Conservation (phyloP, 1,140 invertebrate species). For the Drosophila burlai region DNA sequence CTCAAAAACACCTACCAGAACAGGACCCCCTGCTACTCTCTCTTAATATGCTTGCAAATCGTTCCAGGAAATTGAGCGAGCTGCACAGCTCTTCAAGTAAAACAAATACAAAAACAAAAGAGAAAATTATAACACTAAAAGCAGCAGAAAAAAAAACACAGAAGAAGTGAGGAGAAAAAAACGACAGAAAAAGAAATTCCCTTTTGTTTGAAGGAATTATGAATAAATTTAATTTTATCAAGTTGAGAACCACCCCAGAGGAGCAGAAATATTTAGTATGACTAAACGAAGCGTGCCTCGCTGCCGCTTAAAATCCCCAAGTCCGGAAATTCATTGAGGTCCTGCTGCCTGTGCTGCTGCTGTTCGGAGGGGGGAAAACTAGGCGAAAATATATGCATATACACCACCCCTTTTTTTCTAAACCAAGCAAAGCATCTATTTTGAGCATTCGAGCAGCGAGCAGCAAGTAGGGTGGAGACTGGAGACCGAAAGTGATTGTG, state of each 20-base stretch:
- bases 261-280: constrained; percentile 39
- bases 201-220: constrained; percentile 49
- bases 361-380: neutral
- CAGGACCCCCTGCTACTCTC: neutral
- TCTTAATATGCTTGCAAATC: constrained; percentile 67
- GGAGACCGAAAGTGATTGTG: constrained; percentile 8
- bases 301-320: constrained; percentile 9
- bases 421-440: constrained; percentile 48
- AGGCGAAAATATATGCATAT: neutral
- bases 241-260: constrained; percentile 1
- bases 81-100: constrained; percentile 69
- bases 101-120: constrained; percentile 24
- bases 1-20: neutral
- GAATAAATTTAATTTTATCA: constrained; percentile 63
- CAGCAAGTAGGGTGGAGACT: constrained; percentile 1
- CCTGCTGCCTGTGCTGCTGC: constrained; percentile 5
- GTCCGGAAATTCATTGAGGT: constrained; percentile 50
- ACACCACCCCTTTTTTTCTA: constrained; percentile 6
- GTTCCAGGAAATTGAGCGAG: constrained; percentile 76
- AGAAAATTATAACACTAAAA: constrained; percentile 3
- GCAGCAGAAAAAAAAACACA: neutral
- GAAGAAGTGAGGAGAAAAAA: neutral
- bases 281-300: constrained; percentile 42
- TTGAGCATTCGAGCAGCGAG: constrained; percentile 14
- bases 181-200: constrained; percentile 33